Conservation (phyloP, 64 coral and sea anemone genomes). For the Pocillopora verrucosa region DNA sequence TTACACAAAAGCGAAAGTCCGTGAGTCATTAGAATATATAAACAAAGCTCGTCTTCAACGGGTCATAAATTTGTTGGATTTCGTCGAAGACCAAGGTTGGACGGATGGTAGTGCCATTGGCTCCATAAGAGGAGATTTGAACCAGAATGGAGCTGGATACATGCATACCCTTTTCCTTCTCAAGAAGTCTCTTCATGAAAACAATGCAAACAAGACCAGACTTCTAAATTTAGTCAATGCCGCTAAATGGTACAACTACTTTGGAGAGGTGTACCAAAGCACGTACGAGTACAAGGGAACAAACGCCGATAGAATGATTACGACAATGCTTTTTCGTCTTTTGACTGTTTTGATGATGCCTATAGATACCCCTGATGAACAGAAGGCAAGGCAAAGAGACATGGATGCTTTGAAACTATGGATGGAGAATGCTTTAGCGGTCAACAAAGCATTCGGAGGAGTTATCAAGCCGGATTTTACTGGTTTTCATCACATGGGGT, state of each 20-base stretch:
- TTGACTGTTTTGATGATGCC: constrained; percentile 58
- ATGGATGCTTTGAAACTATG: constrained; percentile 51
- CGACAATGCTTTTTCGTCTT: constrained; percentile 32
- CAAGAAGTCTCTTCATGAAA: constrained; percentile 15
- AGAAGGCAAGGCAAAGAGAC: constrained; percentile 57
- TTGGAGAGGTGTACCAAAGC: constrained; percentile 72
- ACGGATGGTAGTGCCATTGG: constrained; percentile 65
- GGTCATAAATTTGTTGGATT: constrained; percentile 52
- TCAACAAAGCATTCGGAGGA: constrained; percentile 65
- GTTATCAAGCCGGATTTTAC: constrained; percentile 83
- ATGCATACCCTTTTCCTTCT: constrained; percentile 64
- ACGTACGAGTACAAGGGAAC: constrained; percentile 63
- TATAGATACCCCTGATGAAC: constrained; percentile 7
- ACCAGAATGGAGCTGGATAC: constrained; percentile 44
- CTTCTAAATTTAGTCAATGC: constrained; percentile 37
- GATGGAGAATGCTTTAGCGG: constrained; percentile 51
- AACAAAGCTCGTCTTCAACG: constrained; percentile 34
- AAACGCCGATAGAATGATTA: constrained; percentile 76
- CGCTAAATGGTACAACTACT: constrained; percentile 77
- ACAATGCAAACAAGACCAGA: background rate
- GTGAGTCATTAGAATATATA: constrained; percentile 5
- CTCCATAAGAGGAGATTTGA: constrained; percentile 61
- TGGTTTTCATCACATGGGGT: constrained; percentile 62
- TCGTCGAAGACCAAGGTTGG: constrained; percentile 58
- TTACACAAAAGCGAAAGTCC: too few species aligned